A percentile compares a stretch with the other conserved stretches of the same genome.
These are phyloP conservation scores for Syrmaticus mikado DNA, from an alignment of 2,113 vertebrate genomes.

Conservation along the genomic window DNA sequence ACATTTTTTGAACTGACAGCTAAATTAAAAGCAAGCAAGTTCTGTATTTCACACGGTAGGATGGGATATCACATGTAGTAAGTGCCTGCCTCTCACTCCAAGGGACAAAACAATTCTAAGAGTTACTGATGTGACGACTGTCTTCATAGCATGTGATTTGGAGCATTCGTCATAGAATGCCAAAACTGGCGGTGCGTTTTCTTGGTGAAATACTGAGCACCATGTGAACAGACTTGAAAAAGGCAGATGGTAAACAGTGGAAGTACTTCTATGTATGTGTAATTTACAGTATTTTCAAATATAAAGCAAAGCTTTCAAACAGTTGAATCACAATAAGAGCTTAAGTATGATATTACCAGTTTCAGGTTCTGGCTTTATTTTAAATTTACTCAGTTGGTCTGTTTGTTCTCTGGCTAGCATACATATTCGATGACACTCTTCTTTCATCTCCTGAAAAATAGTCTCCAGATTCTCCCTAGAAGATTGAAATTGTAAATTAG, in stretches of 20 bases:
- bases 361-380: slow-evolving; percentile 83
- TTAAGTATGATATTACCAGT: slow-evolving; percentile 85
- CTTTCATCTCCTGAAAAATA: slow-evolving; percentile 89
- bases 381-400: slow-evolving; percentile 91
- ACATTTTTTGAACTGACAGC: slow-evolving; percentile 64
- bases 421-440: slow-evolving; percentile 91
- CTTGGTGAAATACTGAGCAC: slow-evolving; percentile 60
- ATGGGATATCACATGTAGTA: slow-evolving; percentile 66
- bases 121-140: slow-evolving; percentile 66
- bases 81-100: slow-evolving; percentile 68
- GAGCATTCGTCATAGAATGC: slow-evolving; percentile 64
- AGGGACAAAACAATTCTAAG: slow-evolving; percentile 70
- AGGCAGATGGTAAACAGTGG: slow-evolving; percentile 69
- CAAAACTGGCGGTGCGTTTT: slow-evolving; percentile 62
- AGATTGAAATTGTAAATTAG: slow-evolving; percentile 70
- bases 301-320: slow-evolving; percentile 74
- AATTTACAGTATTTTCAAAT: slow-evolving; percentile 76
- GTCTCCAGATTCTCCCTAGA: slow-evolving; percentile 87
- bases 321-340: slow-evolving; percentile 75
- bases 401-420: slow-evolving; percentile 90
- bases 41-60: slow-evolving; percentile 61
- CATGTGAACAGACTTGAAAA: slow-evolving; percentile 71
- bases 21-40: slow-evolving; percentile 64
- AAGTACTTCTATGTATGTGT: slow-evolving; percentile 67
- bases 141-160: slow-evolving; percentile 65